Evolutionary conservation across 2,888 invertebrate genomes (phyloP).

Genomic region (Ectemnius cavifrons): DNA sequence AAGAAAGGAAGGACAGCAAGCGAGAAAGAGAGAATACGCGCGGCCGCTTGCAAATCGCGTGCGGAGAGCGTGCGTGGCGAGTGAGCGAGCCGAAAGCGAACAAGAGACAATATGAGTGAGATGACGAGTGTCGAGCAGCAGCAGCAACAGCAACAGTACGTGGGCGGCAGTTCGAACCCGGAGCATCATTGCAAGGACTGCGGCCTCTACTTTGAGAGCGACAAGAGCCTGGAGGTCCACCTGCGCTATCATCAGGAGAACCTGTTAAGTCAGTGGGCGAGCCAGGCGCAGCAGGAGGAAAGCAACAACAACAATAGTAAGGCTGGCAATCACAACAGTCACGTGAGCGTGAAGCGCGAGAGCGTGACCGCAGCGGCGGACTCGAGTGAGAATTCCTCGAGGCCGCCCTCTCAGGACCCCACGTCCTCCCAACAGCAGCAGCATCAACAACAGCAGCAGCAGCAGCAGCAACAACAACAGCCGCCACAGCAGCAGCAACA

Average conservation of each 20-base stretch:
- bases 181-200: constrained; percentile 88
- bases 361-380: constrained; percentile 84
- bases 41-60: neutral
- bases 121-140: constrained; percentile 76
- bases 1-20: constrained; percentile 2
- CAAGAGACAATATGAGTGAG: constrained; percentile 73
- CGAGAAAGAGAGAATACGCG: neutral
- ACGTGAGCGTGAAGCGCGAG: constrained; percentile 80
- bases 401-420: constrained; percentile 80
- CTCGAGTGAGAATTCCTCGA: constrained; percentile 83
- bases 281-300: constrained; percentile 80
- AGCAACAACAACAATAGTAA: constrained; percentile 83
- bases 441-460: constrained; percentile 52
- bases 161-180: constrained; percentile 73
- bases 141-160: constrained; percentile 80
- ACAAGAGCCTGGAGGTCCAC: constrained; percentile 88
- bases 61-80: neutral
- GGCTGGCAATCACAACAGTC: constrained; percentile 74
- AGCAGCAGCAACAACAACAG: constrained; percentile 54
- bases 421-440: constrained; percentile 74
- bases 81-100: constrained; percentile 14
- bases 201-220: constrained; percentile 86
- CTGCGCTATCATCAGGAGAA: constrained; percentile 89
- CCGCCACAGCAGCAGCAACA: constrained; percentile 58
- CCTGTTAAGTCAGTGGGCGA: constrained; percentile 86